Evolutionary conservation across 2,797 vertebrate species (phyloP).

Genomic region (Hyperoplus lanceolatus): DNA sequence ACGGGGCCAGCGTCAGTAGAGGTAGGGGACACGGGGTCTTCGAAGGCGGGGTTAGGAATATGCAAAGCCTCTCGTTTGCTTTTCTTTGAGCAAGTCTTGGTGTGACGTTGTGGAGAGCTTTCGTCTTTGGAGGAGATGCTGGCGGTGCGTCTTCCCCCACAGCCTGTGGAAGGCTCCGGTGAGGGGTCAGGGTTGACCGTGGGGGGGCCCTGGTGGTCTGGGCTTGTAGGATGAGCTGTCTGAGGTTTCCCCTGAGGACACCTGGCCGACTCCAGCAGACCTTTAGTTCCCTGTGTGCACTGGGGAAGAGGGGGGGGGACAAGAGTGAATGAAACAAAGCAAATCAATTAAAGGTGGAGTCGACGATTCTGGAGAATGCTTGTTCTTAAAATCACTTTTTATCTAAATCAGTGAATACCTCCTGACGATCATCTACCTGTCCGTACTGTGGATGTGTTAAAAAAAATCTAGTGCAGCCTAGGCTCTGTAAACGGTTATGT

Average conservation of each 20-base stretch:
- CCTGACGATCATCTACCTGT: too few species aligned
- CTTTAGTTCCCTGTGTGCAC: conserved; percentile 83
- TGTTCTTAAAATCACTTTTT: too few species aligned
- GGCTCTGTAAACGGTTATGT: too few species aligned
- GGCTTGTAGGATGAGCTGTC: conserved; percentile 38
- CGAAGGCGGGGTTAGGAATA: conserved; percentile 51
- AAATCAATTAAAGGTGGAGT: not conserved
- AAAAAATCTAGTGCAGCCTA: too few species aligned
- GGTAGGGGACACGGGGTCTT: conserved; percentile 47
- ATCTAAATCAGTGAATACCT: too few species aligned
- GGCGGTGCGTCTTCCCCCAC: conserved; percentile 23
- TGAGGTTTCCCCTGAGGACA: conserved; percentile 78
- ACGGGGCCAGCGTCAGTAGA: conserved; percentile 32
- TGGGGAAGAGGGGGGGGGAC: conserved; percentile 47
- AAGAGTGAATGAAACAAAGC: conserved; percentile 17
- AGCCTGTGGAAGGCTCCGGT: conserved; percentile 38
- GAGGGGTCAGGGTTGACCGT: conserved; percentile 57
- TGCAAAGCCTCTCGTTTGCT: conserved; percentile 58
- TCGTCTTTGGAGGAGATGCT: conserved; percentile 47
- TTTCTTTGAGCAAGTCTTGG: conserved; percentile 61
- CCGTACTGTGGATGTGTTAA: too few species aligned
- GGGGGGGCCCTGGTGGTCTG: conserved; percentile 24
- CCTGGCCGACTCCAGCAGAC: conserved; percentile 80
- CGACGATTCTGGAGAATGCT: too few species aligned
- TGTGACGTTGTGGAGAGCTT: conserved; percentile 33